Evolutionary conservation across 2,888 invertebrate species (phyloP).

Genomic region (Tuta absoluta): DNA sequence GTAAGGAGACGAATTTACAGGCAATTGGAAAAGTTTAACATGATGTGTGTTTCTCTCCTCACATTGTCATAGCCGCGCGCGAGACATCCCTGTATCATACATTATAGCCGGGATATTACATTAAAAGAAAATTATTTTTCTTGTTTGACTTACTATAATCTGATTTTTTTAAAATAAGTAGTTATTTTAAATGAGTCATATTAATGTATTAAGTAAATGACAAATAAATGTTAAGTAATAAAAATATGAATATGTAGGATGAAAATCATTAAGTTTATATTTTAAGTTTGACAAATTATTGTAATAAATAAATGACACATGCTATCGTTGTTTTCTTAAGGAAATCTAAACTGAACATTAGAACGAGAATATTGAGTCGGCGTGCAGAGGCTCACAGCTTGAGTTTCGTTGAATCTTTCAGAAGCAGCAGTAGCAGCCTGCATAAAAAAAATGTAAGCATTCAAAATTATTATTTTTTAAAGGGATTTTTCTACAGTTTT

Average conservation of each 20-base stretch:
- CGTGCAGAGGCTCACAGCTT: constrained; percentile 69
- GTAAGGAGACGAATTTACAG: background rate
- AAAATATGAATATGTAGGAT: background rate
- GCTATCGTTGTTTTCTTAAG: background rate
- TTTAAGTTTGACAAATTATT: background rate
- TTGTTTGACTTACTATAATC: too few relatives aligned
- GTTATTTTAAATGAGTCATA: background rate
- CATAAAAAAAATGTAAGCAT: background rate
- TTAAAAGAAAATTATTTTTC: too few relatives aligned
- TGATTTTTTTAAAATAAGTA: background rate
- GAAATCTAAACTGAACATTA: background rate
- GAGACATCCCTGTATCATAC: background rate
- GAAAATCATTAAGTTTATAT: constrained; percentile 2
- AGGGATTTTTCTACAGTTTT: too few relatives aligned
- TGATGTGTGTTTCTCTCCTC: background rate
- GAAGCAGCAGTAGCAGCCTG: constrained; percentile 28
- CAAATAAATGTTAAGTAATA: background rate
- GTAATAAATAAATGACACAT: background rate
- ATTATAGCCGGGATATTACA: background rate
- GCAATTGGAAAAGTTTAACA: background rate
- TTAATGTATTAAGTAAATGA: background rate
- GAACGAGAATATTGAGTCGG: constrained; percentile 53
- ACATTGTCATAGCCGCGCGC: background rate
- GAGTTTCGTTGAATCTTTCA: constrained; percentile 50
- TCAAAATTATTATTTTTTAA: too few relatives aligned